Evolutionary conservation across 2,113 vertebrate genomes (phyloP).

Genomic region (Machaerirhynchus nigripectus): DNA sequence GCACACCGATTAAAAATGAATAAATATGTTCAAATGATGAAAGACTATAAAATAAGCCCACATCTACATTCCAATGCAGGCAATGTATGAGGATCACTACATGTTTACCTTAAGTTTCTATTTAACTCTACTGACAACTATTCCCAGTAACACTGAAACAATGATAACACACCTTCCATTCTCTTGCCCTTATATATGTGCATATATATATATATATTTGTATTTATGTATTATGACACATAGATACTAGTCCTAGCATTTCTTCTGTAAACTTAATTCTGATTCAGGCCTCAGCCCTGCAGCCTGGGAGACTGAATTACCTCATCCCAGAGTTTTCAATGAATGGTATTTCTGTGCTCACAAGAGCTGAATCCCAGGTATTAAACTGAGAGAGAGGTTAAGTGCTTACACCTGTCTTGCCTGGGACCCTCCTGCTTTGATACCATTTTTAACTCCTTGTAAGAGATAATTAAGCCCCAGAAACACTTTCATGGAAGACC

Average conservation of each 20-base stretch:
- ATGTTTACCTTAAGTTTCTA: not conserved
- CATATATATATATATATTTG: not conserved
- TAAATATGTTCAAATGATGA: slow-evolving; percentile 32
- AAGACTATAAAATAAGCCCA: not conserved
- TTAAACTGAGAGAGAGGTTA: not conserved
- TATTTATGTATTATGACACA: not conserved
- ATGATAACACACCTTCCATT: not conserved
- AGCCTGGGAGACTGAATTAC: not conserved
- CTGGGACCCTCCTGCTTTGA: not conserved
- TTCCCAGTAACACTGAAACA: not conserved
- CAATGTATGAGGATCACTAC: not conserved
- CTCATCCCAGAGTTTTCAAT: not conserved
- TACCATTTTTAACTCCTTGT: not conserved
- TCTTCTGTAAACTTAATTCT: not conserved
- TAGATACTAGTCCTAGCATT: not conserved
- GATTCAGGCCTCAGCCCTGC: not conserved
- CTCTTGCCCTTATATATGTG: not conserved
- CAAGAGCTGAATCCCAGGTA: not conserved
- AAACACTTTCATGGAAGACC: not conserved
- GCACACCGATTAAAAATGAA: slow-evolving; percentile 44
- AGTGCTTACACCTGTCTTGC: not conserved
- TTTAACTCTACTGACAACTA: not conserved
- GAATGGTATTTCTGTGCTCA: not conserved
- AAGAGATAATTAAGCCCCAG: not conserved
- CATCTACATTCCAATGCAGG: not conserved